Base-by-base conservation (phyloP, 1,140 invertebrate genomes). In the Wiebesia pumilae region DNA sequence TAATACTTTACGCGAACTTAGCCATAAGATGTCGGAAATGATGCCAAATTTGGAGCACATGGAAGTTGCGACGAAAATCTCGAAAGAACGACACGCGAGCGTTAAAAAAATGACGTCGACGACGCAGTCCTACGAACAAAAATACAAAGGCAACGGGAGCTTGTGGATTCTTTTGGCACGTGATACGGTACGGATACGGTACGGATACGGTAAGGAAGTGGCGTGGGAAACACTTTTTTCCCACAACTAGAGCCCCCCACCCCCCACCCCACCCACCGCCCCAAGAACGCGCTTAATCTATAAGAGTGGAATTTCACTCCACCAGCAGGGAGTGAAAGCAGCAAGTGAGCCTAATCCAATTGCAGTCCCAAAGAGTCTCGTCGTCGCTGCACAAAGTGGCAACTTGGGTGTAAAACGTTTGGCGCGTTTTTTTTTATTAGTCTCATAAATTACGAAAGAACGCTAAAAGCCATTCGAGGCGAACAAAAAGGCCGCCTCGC, bases 391-490 rank as follows among this genome's bases (percentile, higher is more conserved):
- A 12, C 24, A 12, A 43, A n/a, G 71, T 75, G 21, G 38, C 43
- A 75, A 43, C 7, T 40, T 33, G 24, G 21, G 14, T 40, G 3
- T 27, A 27, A 73, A 24, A 73, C 40, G 24, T 75, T 43, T 40
- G 43, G 38, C 71, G 38, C 1, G 7, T 16, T 0, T 6, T 43
- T 43, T 75, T 75, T 75, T 75, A 75, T 75, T 75, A 75, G 71
- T 43, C 71, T 43, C 71, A 43, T 75, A 75, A 75, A 75, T 75
- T 75, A 75, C 38, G n/a, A 75, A 27, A 43, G 38, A n/a, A 21
- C 27, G 38, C 38, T 43, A 75, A 75, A 75, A 73, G 69, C 38
- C 21, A 38, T 38, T 43, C 3, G 69, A 7, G 69, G 12, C 35
- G 21, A 40, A 40, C 19, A 73, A 40, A 73, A 73, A 73, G 35